phyloP scores from a whole-genome alignment of 1,140 invertebrate genomes.

The Cataglyphis hispanica region DNA sequence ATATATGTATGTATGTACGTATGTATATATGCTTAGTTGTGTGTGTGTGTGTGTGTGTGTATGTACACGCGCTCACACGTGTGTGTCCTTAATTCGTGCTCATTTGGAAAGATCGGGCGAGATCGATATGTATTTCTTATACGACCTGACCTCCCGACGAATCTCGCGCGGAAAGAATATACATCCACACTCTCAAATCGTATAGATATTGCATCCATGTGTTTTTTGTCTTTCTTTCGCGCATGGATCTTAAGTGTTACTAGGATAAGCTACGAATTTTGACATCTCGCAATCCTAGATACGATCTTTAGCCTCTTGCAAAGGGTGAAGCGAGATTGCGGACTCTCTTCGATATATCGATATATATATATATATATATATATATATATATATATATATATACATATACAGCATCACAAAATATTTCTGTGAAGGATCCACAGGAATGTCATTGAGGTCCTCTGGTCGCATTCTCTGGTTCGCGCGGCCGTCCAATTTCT shows the following conservation, averaged over 20 bases:
- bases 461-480: background rate
- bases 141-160: background rate
- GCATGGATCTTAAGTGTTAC: background rate
- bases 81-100: conserved; percentile 21
- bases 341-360: background rate
- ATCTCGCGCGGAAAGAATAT: conserved; percentile 13
- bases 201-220: background rate
- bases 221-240: background rate
- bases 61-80: too few relatives aligned
- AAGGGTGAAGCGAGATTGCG: background rate
- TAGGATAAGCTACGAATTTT: background rate
- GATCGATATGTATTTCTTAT: background rate
- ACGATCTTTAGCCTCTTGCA: background rate
- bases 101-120: conserved; percentile 15
- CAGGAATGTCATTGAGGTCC: conserved; percentile 14
- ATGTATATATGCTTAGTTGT: background rate
- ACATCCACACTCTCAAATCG: background rate
- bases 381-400: too few relatives aligned
- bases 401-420: background rate
- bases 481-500: conserved; percentile 14
- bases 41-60: background rate
- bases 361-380: too few relatives aligned
- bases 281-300: background rate
- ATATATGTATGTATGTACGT: background rate
- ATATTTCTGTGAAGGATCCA: conserved; percentile 5